Conservation (phyloP, 2,113 vertebrate genomes). For the Delphinapterus leucas region DNA sequence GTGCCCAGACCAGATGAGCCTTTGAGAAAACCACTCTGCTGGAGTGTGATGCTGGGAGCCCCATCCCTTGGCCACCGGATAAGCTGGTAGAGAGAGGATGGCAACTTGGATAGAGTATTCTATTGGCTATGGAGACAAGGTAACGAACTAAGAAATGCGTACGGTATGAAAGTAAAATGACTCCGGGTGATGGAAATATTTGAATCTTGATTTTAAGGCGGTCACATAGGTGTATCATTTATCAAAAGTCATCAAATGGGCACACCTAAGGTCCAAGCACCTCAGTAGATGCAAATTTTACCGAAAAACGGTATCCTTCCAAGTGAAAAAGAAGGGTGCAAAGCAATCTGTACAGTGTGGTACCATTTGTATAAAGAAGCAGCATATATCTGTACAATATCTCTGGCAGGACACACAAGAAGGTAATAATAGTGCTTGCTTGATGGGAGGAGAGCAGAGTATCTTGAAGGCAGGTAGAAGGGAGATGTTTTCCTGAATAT, state of each 20-base stretch:
- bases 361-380: neutral
- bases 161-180: neutral
- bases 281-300: neutral
- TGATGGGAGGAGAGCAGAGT: neutral
- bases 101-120: neutral
- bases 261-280: neutral
- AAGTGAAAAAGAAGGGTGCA: neutral
- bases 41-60: neutral
- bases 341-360: no score
- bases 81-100: neutral
- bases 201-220: neutral
- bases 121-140: neutral
- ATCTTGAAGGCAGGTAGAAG: neutral
- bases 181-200: neutral
- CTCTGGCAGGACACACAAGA: neutral
- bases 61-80: neutral
- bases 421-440: neutral
- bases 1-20: neutral
- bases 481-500: neutral
- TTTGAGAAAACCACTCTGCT: neutral
- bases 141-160: neutral
- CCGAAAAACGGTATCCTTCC: neutral
- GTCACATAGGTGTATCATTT: neutral
- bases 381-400: neutral
- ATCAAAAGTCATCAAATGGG: neutral